Evolutionary conservation across 92 coral and sea anemone genomes (phyloP).

Genomic region (Epizoanthus ramosus): DNA sequence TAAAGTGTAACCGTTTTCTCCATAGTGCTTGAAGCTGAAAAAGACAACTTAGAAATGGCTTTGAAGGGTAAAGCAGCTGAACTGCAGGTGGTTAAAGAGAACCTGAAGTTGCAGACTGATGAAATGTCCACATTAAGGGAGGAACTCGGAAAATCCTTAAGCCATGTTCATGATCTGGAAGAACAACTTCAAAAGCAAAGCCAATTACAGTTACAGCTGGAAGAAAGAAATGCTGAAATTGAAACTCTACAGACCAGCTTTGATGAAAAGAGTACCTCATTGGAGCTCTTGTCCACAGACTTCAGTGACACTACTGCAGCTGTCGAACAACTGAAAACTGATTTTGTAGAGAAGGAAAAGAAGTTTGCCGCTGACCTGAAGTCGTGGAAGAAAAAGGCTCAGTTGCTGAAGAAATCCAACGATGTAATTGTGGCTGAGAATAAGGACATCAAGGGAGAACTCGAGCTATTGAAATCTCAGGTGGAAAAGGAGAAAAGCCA

Average conservation of each 20-base stretch:
- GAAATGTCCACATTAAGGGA: slow-evolving; percentile 34
- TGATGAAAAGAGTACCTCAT: slow-evolving; percentile 54
- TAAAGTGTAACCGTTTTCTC: background rate
- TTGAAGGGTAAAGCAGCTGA: slow-evolving; percentile 49
- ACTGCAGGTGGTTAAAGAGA: slow-evolving; percentile 51
- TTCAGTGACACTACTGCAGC: slow-evolving; percentile 66
- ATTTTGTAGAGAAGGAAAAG: slow-evolving; percentile 61
- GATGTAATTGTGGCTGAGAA: slow-evolving; percentile 71
- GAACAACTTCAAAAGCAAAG: slow-evolving; percentile 22
- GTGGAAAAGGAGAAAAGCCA: slow-evolving; percentile 44
- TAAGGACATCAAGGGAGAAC: slow-evolving; percentile 57
- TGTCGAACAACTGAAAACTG: slow-evolving; percentile 57
- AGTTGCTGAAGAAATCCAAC: slow-evolving; percentile 63
- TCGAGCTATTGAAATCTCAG: slow-evolving; percentile 40
- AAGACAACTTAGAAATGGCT: slow-evolving; percentile 46
- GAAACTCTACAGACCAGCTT: slow-evolving; percentile 65
- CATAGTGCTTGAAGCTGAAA: slow-evolving; percentile 29
- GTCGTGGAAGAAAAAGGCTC: slow-evolving; percentile 73
- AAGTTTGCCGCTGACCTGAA: slow-evolving; percentile 63
- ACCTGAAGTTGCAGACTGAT: slow-evolving; percentile 47
- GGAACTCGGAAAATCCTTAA: slow-evolving; percentile 41
- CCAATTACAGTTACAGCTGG: slow-evolving; percentile 34
- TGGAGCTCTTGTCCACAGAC: slow-evolving; percentile 64
- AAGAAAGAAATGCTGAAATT: slow-evolving; percentile 59
- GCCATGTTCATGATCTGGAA: slow-evolving; percentile 41